Base-by-base conservation (phyloP, 1,140 invertebrate species). In the Asbolus verrucosus region DNA sequence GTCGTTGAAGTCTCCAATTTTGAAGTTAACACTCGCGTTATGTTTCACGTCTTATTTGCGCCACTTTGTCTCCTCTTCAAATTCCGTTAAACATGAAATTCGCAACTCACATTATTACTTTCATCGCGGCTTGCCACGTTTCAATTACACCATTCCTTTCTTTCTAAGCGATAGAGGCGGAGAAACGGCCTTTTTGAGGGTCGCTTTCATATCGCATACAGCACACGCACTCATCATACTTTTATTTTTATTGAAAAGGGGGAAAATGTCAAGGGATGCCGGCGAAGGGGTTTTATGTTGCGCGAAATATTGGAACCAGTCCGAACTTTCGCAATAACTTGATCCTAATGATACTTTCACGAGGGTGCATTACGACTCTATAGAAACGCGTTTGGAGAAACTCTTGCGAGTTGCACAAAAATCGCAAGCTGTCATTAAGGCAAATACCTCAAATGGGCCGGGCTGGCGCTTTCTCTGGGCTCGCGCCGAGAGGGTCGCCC, bases 191-290 rank as follows among this genome's bases (percentile, higher is more conserved):
- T 18, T 46, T 46, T 46, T 3, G 41, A 41, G 41, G 46, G 46
- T 54, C 46, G 2, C 27, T 67, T 67, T 54, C 41, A 67, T 67
- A 46, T 43, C 31, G 65, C 41, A 67, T 27, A 67, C 65, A 67
- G 21, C 65, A 50, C 65, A 67, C 65, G 65, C 65, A 36, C 65
- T 41, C 41, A 67, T 46, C 43, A 43, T 50, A 67, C 41, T 50
- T 50, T 50, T 50, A 54, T 33, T 67, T 67, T 67, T 67, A 50
- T 50, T 67, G 31, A 43, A 46, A 54, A 54, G 65, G 65, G 39
- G 24, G 43, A 14, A 54, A 54, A 33, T 30, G 65, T 46, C 39
- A 54, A 33, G 65, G 39, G 65, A 67, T 67, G 46, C 19, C 41
- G 19, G 16, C 46, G 46, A 54, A 54, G 46, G 46, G 46, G 46